phyloP scores from a whole-genome alignment of 1,140 invertebrate species.

The Lasioglossum albipes region DNA sequence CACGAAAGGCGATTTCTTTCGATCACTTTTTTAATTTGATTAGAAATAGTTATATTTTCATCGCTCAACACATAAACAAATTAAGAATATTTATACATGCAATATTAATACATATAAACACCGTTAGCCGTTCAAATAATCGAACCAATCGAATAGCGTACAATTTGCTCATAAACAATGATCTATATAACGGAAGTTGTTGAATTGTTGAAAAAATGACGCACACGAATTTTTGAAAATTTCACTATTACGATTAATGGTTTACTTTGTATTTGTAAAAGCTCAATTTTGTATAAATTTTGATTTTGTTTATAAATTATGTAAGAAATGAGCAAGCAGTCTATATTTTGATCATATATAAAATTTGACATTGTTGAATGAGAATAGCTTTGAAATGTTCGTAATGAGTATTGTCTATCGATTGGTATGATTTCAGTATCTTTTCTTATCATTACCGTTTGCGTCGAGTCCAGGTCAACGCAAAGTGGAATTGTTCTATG shows the following conservation, averaged over 20 bases:
- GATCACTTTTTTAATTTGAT: not conserved
- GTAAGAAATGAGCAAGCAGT: not conserved
- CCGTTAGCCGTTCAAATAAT: too few species aligned
- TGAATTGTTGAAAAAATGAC: not conserved
- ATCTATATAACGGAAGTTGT: not conserved
- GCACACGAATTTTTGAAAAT: not conserved
- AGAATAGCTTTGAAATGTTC: not conserved
- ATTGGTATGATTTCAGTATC: not conserved
- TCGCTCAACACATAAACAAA: not conserved
- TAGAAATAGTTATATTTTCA: not conserved
- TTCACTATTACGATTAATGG: not conserved
- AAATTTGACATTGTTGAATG: too few species aligned
- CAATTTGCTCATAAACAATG: not conserved
- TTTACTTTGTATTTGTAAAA: not conserved
- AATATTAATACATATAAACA: not conserved
- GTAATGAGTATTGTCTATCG: not conserved
- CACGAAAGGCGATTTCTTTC: too few species aligned
- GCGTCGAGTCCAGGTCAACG: not conserved
- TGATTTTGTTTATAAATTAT: not conserved
- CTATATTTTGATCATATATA: not conserved
- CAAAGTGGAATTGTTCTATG: not conserved
- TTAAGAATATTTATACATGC: not conserved
- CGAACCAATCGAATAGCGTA: not conserved
- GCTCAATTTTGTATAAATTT: not conserved
- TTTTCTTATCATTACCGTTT: not conserved